Evolutionary conservation across 2,888 invertebrate genomes (phyloP), one percentile per base, ranked within the genome.

Genomic region (Lysandra bellargus): DNA sequence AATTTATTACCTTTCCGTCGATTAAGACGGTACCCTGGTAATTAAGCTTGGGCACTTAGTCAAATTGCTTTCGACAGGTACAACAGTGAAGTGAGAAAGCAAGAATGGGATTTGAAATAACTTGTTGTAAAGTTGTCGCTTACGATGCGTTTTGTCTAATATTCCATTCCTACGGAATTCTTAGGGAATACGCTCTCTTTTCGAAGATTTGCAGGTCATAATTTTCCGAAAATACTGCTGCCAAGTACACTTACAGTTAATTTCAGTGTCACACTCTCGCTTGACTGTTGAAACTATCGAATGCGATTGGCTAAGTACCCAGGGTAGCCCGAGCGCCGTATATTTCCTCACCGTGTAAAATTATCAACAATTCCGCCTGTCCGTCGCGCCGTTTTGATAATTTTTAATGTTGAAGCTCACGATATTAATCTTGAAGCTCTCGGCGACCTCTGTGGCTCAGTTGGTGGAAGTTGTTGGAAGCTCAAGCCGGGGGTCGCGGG

Each of bases 1-100:
- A 76, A 76, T 76, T 57, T 76, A 76, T 76, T 76, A 57, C 76
- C 57, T 30, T 53, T 53, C 57, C 57, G 76, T 57, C 76, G 76
- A 76, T 76, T 76, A 76, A 76, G 76, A 76, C 17, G 57, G 57
- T 30, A 6, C 30, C 53, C 49, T 76, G 17, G 76, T 33, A 76
- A 76, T 76, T 76, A 76, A 76, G 53, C 75, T n/a, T 75, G 76
- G 53, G 53, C 57, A 76, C 76, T 57, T 57, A 57, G 17, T 17
- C 57, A 57, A 57, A 57, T 57, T 57, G 57, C 57, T 17, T 17
- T 57, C 17, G 57, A 17, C 17, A 17, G 17, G 17, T 57, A 4
- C 17, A 4, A 17, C 57, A 17, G 57, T 57, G 4, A 57, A 57
- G 57, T 14, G 4, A 17, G 17, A 57, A 12, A 57, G 17, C 17